Conservation (phyloP, 2,797 vertebrate species). For the Rhinatrema bivittatum region DNA sequence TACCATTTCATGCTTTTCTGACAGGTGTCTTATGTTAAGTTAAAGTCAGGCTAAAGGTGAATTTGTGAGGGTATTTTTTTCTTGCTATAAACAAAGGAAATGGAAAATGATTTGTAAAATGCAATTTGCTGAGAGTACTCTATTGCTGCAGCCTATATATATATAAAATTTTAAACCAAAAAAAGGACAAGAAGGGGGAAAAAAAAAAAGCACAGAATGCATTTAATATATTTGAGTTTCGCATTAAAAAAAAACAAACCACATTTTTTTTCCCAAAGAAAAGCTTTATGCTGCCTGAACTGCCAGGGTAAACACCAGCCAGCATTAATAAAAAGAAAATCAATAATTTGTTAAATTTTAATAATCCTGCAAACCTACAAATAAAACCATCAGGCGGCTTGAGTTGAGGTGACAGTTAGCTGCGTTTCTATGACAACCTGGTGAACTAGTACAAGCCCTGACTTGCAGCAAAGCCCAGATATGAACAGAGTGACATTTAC, state of each 20-base stretch:
- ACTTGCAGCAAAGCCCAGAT: constrained; percentile 55
- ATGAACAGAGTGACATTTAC: constrained; percentile 67
- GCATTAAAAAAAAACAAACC: constrained; percentile 9
- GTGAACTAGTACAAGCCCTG: constrained; percentile 51
- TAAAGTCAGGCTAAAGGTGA: constrained; percentile 48
- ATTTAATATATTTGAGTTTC: constrained; percentile 27
- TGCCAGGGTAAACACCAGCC: constrained; percentile 49
- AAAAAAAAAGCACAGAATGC: constrained; percentile 5
- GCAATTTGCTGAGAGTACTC: constrained; percentile 31
- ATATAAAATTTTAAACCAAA: constrained; percentile 28
- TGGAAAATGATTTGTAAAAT: constrained; percentile 42
- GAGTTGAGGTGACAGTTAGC: constrained; percentile 64
- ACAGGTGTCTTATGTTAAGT: constrained; percentile 55
- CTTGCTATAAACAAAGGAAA: constrained; percentile 46
- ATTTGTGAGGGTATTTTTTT: constrained; percentile 29
- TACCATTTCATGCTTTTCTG: constrained; percentile 48
- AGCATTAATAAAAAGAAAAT: constrained; percentile 64
- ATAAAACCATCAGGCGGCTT: constrained; percentile 60
- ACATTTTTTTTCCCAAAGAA: no score
- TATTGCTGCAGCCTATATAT: constrained; percentile 23
- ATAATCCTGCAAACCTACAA: constrained; percentile 67
- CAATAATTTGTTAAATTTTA: constrained; percentile 76
- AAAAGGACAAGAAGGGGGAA: constrained; percentile 20
- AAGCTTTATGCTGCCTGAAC: constrained; percentile 36
- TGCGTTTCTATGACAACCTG: constrained; percentile 67